phyloP scores from a whole-genome alignment of 2,113 vertebrate species.

The Crotalus horridus region DNA sequence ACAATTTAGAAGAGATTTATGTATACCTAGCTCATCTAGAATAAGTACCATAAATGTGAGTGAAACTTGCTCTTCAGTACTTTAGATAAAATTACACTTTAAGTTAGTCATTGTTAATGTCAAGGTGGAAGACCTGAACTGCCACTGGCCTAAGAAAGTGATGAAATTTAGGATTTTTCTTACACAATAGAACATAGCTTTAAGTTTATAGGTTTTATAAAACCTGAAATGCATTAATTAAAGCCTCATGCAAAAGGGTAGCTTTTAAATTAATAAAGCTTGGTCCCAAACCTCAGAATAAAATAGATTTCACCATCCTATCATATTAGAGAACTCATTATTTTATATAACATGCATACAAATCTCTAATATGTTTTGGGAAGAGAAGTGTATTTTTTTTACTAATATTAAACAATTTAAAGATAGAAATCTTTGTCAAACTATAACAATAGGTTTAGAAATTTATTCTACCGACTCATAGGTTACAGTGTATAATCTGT shows the following conservation, averaged over 20 bases:
- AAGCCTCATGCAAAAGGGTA: background rate
- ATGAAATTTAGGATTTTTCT: background rate
- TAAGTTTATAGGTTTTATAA: background rate
- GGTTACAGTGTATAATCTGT: background rate
- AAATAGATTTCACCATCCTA: background rate
- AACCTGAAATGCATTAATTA: background rate
- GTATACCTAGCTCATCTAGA: background rate
- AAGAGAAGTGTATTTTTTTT: background rate
- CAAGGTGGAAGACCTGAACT: background rate
- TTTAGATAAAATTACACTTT: background rate
- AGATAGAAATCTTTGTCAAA: background rate
- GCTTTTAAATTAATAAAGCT: background rate
- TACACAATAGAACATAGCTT: background rate
- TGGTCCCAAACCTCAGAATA: background rate
- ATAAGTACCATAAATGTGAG: background rate
- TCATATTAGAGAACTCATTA: background rate
- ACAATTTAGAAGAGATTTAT: background rate
- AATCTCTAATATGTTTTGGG: background rate
- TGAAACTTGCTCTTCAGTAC: background rate
- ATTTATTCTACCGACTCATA: background rate
- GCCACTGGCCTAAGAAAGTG: background rate
- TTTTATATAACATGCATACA: background rate
- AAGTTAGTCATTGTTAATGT: background rate
- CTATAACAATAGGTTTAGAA: background rate
- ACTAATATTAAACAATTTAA: background rate